Conservation (phyloP, 2,797 vertebrate species). For the Alca torda region DNA sequence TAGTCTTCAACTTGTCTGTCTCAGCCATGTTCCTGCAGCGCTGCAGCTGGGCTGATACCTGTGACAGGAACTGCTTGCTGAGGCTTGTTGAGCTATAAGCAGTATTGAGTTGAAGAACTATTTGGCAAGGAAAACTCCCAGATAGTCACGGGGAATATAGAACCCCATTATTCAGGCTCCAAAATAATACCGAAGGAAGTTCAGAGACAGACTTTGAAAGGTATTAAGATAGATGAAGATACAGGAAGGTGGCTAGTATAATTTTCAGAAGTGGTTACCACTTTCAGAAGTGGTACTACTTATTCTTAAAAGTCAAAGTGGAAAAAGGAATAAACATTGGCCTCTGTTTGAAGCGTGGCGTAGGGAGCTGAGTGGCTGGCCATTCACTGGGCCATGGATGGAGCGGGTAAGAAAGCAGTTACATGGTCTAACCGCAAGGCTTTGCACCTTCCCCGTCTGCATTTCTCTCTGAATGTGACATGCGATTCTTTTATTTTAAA, state of each 20-base stretch:
- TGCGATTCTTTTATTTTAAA: background rate
- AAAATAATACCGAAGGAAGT: background rate
- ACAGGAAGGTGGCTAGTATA: background rate
- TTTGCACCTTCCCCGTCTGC: background rate
- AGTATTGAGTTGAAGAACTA: background rate
- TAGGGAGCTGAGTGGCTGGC: background rate
- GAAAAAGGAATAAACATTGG: background rate
- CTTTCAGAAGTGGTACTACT: background rate
- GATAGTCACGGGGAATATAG: background rate
- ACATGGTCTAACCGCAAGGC: fast-evolving
- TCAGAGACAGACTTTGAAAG: background rate
- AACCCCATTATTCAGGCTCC: background rate
- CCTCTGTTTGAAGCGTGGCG: background rate
- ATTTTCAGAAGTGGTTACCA: background rate
- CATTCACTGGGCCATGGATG: background rate
- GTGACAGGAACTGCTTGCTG: background rate
- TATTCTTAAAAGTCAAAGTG: background rate
- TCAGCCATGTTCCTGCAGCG: fast-evolving
- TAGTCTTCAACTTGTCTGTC: background rate
- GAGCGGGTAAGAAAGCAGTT: background rate
- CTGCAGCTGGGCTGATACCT: background rate
- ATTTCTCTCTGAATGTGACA: background rate
- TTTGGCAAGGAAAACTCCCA: background rate
- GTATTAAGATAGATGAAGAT: background rate
- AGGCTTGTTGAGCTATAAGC: background rate